Percentiles rank a stretch among this genome's conserved stretches.
phyloP scores from a whole-genome alignment of 1,140 invertebrate species.

The Habropoda laboriosa region DNA sequence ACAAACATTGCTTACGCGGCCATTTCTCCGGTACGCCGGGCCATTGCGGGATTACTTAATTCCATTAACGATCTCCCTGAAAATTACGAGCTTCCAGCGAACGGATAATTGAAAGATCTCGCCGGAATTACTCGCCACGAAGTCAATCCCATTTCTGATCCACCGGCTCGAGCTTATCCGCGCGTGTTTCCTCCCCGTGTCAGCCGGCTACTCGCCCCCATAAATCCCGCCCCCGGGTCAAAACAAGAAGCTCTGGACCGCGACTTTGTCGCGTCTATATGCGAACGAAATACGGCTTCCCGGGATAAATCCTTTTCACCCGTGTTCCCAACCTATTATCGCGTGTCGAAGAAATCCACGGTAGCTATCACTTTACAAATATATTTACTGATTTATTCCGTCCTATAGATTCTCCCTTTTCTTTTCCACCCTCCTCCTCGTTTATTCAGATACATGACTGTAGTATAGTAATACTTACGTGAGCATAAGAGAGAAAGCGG shows the following conservation, averaged over 20 bases:
- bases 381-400: too few species aligned
- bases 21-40: not conserved
- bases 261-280: slow-evolving; percentile 5
- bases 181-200: not conserved
- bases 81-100: not conserved
- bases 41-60: not conserved
- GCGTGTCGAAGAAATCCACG: not conserved
- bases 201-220: not conserved
- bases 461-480: too few species aligned
- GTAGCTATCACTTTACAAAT: not conserved
- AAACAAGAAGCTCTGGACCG: not conserved
- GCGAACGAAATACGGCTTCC: slow-evolving; percentile 16
- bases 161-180: not conserved
- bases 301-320: slow-evolving; percentile 17
- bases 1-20: not conserved
- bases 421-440: too few species aligned
- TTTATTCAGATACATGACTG: too few species aligned
- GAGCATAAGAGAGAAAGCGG: too few species aligned
- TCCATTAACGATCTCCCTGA: slow-evolving; percentile 1
- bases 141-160: not conserved
- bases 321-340: not conserved
- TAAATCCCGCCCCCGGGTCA: not conserved
- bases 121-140: slow-evolving; percentile 10
- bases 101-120: slow-evolving; percentile 16
- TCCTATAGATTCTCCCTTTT: too few species aligned